phyloP scores from a whole-genome alignment of 2,113 vertebrate genomes.

The Psophia crepitans region DNA sequence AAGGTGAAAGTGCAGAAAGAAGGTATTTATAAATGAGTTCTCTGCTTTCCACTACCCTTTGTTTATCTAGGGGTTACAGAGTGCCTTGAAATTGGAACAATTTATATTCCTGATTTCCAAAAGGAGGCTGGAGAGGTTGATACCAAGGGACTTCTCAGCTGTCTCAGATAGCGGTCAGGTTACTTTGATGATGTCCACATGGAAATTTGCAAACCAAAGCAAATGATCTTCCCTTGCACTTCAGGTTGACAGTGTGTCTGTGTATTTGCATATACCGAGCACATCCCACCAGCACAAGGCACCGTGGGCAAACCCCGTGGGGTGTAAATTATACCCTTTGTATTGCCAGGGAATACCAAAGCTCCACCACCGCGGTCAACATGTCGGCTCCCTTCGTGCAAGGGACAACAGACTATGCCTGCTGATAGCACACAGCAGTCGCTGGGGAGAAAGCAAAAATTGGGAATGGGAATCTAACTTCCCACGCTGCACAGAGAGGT shows the following conservation, averaged over 20 bases:
- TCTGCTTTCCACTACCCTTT: not conserved
- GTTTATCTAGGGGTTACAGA: not conserved
- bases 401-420: not conserved
- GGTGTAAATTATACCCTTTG: not conserved
- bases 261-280: not conserved
- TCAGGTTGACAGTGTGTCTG: not conserved
- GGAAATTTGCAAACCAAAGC: not conserved
- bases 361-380: not conserved
- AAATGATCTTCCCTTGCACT: not conserved
- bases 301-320: not conserved
- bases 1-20: not conserved
- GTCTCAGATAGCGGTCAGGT: not conserved
- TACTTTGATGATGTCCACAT: not conserved
- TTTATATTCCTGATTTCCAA: not conserved
- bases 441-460: not conserved
- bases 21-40: not conserved
- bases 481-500: not conserved
- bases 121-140: not conserved
- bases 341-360: not conserved
- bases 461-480: not conserved
- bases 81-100: not conserved
- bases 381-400: not conserved
- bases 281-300: not conserved
- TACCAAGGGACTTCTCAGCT: not conserved
- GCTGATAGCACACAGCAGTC: not conserved